Evolutionary conservation across 2,888 invertebrate genomes (phyloP).

Genomic region (Mythimna vitellina): DNA sequence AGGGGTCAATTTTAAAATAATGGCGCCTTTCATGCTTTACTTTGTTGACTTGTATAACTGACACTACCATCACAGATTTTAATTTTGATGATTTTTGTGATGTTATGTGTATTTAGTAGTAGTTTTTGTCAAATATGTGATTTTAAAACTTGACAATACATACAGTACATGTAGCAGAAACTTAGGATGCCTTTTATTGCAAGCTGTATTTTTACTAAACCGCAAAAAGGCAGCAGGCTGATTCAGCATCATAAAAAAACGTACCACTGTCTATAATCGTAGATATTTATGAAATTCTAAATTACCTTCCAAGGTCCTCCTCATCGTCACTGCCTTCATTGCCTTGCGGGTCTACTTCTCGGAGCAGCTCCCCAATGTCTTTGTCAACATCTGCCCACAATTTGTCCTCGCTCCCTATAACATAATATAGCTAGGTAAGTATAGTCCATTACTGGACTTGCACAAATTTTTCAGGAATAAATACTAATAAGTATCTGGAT

Average conservation of each 20-base stretch:
- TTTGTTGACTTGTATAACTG: too few relatives aligned
- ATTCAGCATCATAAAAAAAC: too few relatives aligned
- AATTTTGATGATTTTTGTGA: too few relatives aligned
- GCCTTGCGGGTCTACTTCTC: constrained; percentile 93
- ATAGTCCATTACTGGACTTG: background rate
- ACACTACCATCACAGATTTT: too few relatives aligned
- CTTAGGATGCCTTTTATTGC: background rate
- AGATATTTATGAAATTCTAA: background rate
- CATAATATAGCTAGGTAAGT: background rate
- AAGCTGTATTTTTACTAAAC: background rate
- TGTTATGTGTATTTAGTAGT: too few relatives aligned
- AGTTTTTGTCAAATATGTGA: background rate
- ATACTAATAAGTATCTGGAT: background rate
- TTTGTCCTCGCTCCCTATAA: constrained; percentile 92
- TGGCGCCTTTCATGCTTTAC: too few relatives aligned
- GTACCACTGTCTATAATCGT: background rate
- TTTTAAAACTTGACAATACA: background rate
- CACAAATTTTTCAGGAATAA: background rate
- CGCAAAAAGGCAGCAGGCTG: background rate
- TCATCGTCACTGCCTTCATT: constrained; percentile 94
- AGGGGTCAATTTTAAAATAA: too few relatives aligned
- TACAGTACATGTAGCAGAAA: background rate
- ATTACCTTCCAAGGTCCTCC: constrained; percentile 91
- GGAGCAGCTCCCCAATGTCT: constrained; percentile 94
- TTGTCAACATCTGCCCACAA: constrained; percentile 96